Evolutionary conservation across 2,797 vertebrate species (phyloP).

Genomic region (Garrulus glandarius): DNA sequence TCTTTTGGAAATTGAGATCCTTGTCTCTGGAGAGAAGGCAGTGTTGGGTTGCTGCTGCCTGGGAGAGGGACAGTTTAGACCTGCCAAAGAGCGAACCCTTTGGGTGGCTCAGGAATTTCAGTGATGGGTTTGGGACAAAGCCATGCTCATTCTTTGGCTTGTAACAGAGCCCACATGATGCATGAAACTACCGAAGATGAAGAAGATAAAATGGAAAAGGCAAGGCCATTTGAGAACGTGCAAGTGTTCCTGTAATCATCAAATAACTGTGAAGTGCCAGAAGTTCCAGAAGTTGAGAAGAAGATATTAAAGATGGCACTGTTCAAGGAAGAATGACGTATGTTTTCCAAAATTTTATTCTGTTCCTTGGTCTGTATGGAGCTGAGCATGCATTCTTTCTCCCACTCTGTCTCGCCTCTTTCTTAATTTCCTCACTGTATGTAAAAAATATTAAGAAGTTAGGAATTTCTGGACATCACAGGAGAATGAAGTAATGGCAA

Average conservation of each 20-base stretch:
- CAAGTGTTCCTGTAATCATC: not conserved
- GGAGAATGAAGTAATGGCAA: not conserved
- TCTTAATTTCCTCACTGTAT: not conserved
- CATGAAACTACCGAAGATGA: not conserved
- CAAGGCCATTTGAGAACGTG: not conserved
- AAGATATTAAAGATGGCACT: not conserved
- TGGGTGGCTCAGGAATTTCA: not conserved
- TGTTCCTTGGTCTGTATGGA: not conserved
- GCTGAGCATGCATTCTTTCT: not conserved
- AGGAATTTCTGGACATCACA: conserved; percentile 20
- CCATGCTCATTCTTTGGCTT: not conserved
- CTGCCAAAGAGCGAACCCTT: not conserved
- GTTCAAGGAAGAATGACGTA: not conserved
- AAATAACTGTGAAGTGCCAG: not conserved
- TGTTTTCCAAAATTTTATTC: not conserved
- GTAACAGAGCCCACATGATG: not conserved
- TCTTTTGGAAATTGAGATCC: not conserved
- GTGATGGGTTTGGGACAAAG: not conserved
- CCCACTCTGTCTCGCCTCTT: rapidly evolving
- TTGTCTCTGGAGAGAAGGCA: not conserved
- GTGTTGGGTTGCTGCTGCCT: not conserved
- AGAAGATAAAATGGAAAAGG: not conserved
- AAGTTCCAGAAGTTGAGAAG: not conserved
- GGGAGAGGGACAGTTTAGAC: not conserved
- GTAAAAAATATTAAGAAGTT: not conserved